phyloP scores from a whole-genome alignment of 2,888 invertebrate genomes.

The Spialia ferax region DNA sequence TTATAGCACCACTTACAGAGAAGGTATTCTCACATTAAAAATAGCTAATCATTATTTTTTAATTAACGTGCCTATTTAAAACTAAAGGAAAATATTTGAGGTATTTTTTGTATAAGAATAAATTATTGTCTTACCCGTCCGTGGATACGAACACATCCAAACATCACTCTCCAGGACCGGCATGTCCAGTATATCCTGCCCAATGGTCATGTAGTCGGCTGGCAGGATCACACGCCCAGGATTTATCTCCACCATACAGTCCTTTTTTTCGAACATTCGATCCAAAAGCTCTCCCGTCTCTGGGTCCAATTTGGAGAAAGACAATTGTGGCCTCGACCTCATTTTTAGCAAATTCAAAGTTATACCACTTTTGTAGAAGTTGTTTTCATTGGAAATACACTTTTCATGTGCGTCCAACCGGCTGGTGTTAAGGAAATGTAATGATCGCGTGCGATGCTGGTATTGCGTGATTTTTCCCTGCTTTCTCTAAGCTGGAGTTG shows the following conservation, averaged over 20 bases:
- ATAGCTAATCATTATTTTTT: too few species aligned
- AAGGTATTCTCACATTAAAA: too few species aligned
- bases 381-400: constrained; percentile 27
- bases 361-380: not conserved
- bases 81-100: too few species aligned
- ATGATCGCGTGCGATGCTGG: constrained; percentile 61
- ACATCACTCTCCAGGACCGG: constrained; percentile 92
- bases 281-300: constrained; percentile 87
- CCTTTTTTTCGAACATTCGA: constrained; percentile 89
- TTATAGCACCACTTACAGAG: too few species aligned
- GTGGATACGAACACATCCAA: constrained; percentile 95
- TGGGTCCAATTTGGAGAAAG: constrained; percentile 88
- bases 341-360: constrained; percentile 54
- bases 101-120: not conserved
- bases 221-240: constrained; percentile 91
- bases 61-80: too few species aligned
- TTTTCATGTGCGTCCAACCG: constrained; percentile 47
- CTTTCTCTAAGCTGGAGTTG: constrained; percentile 60
- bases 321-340: constrained; percentile 71
- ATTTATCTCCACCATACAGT: constrained; percentile 90
- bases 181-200: constrained; percentile 90
- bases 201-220: constrained; percentile 89
- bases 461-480: constrained; percentile 57
- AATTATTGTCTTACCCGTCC: constrained; percentile 89
- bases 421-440: constrained; percentile 57